These are phyloP conservation scores for Sebastolobus altivelis DNA, from an alignment of 2,797 vertebrate species.

Conservation along the genomic window DNA sequence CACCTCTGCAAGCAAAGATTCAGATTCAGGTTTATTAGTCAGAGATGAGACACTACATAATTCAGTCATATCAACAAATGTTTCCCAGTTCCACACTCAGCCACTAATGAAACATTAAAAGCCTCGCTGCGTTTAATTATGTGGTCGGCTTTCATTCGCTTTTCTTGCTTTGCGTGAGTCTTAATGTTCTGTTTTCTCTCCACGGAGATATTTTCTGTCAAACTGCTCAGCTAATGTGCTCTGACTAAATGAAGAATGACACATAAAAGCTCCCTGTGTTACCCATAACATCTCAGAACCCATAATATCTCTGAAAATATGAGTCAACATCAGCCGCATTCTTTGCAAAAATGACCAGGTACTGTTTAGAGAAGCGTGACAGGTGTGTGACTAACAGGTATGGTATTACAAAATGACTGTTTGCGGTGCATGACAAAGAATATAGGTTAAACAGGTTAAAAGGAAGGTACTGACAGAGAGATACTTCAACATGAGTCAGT, in stretches of 20 bases:
- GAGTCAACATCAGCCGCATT: conserved; percentile 46
- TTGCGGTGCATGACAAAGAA: conserved; percentile 32
- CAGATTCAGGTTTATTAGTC: conserved; percentile 58
- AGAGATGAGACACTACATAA: conserved; percentile 49
- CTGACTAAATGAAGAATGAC: conserved; percentile 38
- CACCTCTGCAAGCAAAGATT: conserved; percentile 77
- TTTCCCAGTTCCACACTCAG: conserved; percentile 26
- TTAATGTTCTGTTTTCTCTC: conserved; percentile 25
- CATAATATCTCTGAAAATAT: conserved; percentile 17
- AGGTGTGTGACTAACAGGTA: conserved; percentile 48
- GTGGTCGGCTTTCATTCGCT: conserved; percentile 34
- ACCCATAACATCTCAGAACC: conserved; percentile 20
- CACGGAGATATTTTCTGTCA: conserved; percentile 1
- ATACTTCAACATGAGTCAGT: conserved; percentile 31
- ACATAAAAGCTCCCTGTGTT: conserved; percentile 28
- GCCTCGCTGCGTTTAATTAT: conserved; percentile 16
- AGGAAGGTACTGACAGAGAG: conserved; percentile 32
- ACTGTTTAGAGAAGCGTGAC: conserved; percentile 12
- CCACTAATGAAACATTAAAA: conserved; percentile 48
- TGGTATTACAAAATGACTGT: conserved; percentile 57
- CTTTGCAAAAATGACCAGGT: conserved; percentile 34
- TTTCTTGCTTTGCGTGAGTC: conserved; percentile 1
- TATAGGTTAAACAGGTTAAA: conserved; percentile 30
- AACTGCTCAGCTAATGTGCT: conserved; percentile 31
- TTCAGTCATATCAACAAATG: conserved; percentile 44